Base-by-base conservation (phyloP, 1,140 invertebrate genomes). In the Zaprionus taronus region DNA sequence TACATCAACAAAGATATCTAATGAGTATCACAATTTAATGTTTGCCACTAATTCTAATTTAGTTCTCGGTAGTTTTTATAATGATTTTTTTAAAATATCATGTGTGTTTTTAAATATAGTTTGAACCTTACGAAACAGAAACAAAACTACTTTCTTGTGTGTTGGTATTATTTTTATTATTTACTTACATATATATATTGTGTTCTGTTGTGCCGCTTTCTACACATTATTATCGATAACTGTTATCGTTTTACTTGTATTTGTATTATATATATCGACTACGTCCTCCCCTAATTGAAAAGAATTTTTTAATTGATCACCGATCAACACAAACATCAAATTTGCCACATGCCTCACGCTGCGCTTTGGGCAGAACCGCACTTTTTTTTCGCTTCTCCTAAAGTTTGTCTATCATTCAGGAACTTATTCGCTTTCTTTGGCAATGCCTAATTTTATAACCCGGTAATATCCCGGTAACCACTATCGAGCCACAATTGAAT, bases 11-110 rank as follows among this genome's bases (percentile, higher is more conserved):
- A 64, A 66, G 70, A 79, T 69, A 49, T 66, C 38, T 80, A 74
- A 80, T 70, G 41, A 47, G 6, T 83, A 53, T 70, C 72, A 72
- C 44, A 61, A 76, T 51, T 80, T 70, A 76, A 89, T 89, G 84
- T 89, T 89, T 89, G 85, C 84, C 85, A 90, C 84, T 89, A 90
- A 90, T 89, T 90, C 64, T 83, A 83, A 68, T 84, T 76, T 77
- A 89, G 68, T 89, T 83, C 53, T 79, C 64, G 77, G 89, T 79
- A 90, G 85, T 89, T 89, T 86, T 80, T 80, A 80, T 83, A 80
- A 77, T 80, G 80, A 84, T 86, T 87, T 80, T 80, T 78, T 72
- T 80, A 24, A 86, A 67, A 83, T 75, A 87, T 74, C 61, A 72
- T 80, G 70, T 83, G 86, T 83, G 86, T 87, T 55, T 76, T 63